phyloP scores from a whole-genome alignment of 2,797 vertebrate genomes.

The Mus spretus region DNA sequence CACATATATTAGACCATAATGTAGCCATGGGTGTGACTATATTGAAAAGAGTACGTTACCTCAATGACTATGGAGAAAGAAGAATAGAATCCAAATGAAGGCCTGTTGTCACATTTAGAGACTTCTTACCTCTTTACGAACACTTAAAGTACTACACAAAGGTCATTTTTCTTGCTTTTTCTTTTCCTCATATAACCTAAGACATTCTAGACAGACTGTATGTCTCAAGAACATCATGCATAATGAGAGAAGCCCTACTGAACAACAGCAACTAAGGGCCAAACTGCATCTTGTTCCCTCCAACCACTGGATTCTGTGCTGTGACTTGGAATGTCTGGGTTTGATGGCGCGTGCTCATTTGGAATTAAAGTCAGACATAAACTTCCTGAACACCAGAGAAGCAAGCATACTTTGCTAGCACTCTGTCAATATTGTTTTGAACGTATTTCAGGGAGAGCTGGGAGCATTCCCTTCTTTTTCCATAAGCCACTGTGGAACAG shows the following conservation, averaged over 20 bases:
- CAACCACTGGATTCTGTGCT: conserved; percentile 74
- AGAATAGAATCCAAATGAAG: conserved; percentile 35
- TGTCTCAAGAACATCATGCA: conserved; percentile 27
- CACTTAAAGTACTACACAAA: neutral
- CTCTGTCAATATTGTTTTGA: conserved; percentile 85
- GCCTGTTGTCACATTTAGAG: conserved; percentile 8
- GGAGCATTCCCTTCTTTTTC: conserved; percentile 80
- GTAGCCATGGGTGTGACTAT: neutral
- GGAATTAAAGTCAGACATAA: conserved; percentile 85
- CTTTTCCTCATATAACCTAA: neutral
- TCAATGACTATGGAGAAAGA: neutral
- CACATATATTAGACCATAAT: neutral
- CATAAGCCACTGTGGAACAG: conserved; percentile 67
- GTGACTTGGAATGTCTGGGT: conserved; percentile 81
- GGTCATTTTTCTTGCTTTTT: conserved; percentile 45
- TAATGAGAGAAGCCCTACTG: conserved; percentile 54
- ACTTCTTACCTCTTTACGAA: neutral
- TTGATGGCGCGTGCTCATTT: conserved; percentile 78
- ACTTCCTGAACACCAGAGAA: conserved; percentile 82
- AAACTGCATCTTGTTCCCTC: conserved; percentile 72
- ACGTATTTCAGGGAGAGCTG: conserved; percentile 82
- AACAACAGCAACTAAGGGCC: conserved; percentile 63
- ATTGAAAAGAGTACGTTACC: neutral
- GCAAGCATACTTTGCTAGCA: conserved; percentile 78
- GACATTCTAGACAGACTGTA: conserved; percentile 39